Evolutionary conservation across 2,888 invertebrate species (phyloP), one percentile per base, ranked within the genome.

Genomic region (Deilephila elpenor): DNA sequence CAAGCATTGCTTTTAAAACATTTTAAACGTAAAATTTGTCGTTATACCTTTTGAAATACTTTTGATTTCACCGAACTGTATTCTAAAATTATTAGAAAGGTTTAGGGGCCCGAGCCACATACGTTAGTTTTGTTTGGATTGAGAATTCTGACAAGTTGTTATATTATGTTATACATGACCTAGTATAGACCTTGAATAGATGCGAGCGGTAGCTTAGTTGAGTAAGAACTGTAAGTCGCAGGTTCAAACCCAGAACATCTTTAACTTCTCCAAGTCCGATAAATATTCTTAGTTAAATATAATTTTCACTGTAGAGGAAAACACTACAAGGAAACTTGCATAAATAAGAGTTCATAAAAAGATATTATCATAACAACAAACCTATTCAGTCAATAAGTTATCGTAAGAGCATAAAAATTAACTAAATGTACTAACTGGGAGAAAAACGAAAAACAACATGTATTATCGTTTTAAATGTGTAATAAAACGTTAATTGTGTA

Each of bases 401-500:
- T 73, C 73, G 32, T 20, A 44, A 70, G n/a, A 32, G 53, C 71
- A 73, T 71, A 62, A 62, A 73, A 71, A 73, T 37, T 59, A 73
- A 73, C 67, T 59, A 59, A 73, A 77, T 56, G 76, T 71, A 75
- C 80, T 80, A 79, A 77, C 72, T 51, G 62, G 70, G 75, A 75
- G 70, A 62, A 70, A 71, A 34, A 70, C 75, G 78, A 77, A 83
- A 86, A 89, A 88, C 85, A 88, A 86, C 84, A 81, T 78, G 76
- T 67, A 76, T 80, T 90, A 91, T 90, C 89, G 75, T 74, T 77
- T 80, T 83, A 84, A 86, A 85, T 86, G 84, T 86, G 83, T 78
- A 87, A 89, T 81, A 82, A 92, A 93, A 86, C 83, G 86, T 88
- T 93, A 92, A 93, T 93, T 91, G 88, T 86, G 82, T 85, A 83